Evolutionary conservation across 1,140 invertebrate genomes (phyloP).

Genomic region (Leptonema lineaticorne): DNA sequence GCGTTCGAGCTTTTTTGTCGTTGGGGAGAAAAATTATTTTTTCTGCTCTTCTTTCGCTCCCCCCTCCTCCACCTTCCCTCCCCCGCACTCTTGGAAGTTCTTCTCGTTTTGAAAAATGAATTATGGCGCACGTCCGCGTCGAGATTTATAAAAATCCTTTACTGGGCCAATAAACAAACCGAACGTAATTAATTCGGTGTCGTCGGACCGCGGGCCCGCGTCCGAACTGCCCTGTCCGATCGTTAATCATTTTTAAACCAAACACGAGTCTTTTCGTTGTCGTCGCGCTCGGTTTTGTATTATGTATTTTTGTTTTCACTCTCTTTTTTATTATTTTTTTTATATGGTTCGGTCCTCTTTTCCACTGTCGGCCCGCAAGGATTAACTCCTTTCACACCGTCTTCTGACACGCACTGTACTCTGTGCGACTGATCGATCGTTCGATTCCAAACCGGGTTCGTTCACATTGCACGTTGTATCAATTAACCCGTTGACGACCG

Average conservation of each 20-base stretch:
- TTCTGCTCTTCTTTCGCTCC: no score
- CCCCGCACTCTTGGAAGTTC: background rate
- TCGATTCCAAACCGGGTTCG: no score
- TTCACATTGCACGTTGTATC: no score
- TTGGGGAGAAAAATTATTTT: background rate
- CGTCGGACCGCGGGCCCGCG: background rate
- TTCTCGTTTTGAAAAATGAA: conserved; percentile 16
- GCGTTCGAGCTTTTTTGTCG: background rate
- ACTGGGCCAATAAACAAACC: conserved; percentile 26
- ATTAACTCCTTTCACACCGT: conserved; percentile 8
- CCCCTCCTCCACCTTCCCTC: no score
- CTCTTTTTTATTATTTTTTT: no score
- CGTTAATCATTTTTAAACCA: conserved; percentile 28
- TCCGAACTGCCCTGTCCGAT: background rate
- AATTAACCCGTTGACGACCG: no score
- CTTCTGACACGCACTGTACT: background rate
- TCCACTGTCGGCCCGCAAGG: background rate
- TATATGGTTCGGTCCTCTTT: background rate
- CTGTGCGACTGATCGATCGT: conserved; percentile 9
- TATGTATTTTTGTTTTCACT: no score
- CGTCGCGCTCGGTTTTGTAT: no score
- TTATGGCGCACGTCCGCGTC: background rate
- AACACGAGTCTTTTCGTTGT: conserved; percentile 4
- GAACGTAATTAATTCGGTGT: conserved; percentile 27
- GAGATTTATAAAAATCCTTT: conserved; percentile 26